Evolutionary conservation across 2,888 invertebrate species (phyloP), one percentile per base, ranked within the genome.

Genomic region (Gastrophysa polygoni): DNA sequence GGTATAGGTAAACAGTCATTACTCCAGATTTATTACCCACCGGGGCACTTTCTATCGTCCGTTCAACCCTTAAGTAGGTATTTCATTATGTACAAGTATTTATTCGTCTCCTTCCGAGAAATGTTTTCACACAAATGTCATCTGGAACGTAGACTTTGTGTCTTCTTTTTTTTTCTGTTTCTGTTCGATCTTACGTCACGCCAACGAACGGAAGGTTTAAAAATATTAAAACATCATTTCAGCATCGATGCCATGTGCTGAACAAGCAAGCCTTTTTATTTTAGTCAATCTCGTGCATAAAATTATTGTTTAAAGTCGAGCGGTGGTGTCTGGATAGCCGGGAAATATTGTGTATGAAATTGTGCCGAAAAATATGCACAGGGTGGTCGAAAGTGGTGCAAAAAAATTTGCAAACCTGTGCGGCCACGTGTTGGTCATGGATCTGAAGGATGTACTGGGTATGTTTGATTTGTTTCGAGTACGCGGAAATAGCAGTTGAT

Each of bases 141-240:
- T 66, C 63, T 66, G 66, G 66, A 59, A 49, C 34, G 47, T 61
- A 65, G 59, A 61, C 52, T 60, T 59, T 54, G 54, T 51, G 59
- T 48, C 52, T 61, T 60, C 50, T 64, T 59, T 56, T 50, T 49
- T 48, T 48, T 61, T 60, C 50, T 64, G 57, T 56, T 50, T 49
- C 38, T 34, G 61, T 59, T 56, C 32, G 47, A 43, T 56, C 57
- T 59, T 59, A 54, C 61, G 57, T 65, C 65, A 63, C 55, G 47
- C 55, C 52, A 14, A 29, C 49, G 17, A 51, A 58, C 58, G 50
- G 46, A 56, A 49, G 54, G 51, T 56, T 59, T 46, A 51, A 63
- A 62, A 63, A 63, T 44, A 56, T 47, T 50, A 20, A 54, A 61
- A 57, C 57, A 57, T 51, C 48, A 55, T 47, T 49, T 34, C 48